Conservation (phyloP, 2,113 vertebrate genomes). For the Menura novaehollandiae region DNA sequence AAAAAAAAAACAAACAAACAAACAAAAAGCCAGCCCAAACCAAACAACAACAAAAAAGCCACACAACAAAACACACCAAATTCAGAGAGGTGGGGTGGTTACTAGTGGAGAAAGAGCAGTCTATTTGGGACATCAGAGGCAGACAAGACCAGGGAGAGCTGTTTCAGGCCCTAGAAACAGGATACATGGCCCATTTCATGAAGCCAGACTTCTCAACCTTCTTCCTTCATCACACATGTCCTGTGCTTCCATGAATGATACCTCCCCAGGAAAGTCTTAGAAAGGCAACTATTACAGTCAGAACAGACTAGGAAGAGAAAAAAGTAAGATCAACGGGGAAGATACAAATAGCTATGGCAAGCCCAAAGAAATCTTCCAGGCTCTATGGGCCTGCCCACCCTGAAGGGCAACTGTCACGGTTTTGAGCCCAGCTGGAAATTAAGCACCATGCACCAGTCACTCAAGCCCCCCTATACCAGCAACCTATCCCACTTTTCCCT, state of each 20-base stretch:
- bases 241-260: background rate
- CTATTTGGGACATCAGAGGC: background rate
- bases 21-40: background rate
- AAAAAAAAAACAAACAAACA: background rate
- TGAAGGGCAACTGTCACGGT: background rate
- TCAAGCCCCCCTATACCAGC: background rate
- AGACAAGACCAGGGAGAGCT: background rate
- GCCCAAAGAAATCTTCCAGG: background rate
- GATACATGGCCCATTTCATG: background rate
- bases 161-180: background rate
- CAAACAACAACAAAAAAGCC: too few species aligned
- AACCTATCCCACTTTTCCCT: background rate
- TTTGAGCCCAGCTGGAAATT: background rate
- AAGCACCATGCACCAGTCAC: background rate
- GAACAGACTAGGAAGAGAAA: background rate
- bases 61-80: background rate
- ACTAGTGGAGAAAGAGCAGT: background rate
- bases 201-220: background rate
- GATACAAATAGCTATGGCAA: background rate
- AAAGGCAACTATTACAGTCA: background rate
- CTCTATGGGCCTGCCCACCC: background rate
- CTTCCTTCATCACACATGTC: background rate
- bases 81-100: background rate
- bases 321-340: background rate
- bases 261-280: background rate